These are phyloP conservation scores for Drosophila athabasca DNA, from an alignment of 1,140 invertebrate species.

Conservation along the genomic window DNA sequence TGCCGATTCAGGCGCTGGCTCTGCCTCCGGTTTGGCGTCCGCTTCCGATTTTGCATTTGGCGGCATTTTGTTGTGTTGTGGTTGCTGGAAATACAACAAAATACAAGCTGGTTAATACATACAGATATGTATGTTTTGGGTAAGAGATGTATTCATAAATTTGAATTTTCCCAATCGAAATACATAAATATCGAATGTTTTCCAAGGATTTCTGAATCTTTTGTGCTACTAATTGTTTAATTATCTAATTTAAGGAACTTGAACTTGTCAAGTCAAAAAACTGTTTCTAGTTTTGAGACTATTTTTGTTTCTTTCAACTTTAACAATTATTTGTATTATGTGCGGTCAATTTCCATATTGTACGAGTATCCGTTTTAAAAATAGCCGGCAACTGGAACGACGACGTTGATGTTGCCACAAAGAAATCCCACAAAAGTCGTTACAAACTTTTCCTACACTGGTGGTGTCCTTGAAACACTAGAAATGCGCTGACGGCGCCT, in stretches of 20 bases:
- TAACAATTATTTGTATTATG: not conserved
- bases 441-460: constrained; percentile 42
- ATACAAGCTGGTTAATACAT: not conserved
- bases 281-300: no score
- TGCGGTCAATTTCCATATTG: constrained; percentile 20
- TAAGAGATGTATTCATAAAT: no score
- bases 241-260: no score
- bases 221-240: no score
- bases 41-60: constrained; percentile 74
- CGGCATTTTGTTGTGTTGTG: constrained; percentile 75
- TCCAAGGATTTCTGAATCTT: no score
- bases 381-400: constrained; percentile 16
- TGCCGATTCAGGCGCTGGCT: constrained; percentile 65
- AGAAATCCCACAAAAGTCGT: constrained; percentile 64
- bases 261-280: no score
- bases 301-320: not conserved
- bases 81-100: constrained; percentile 18
- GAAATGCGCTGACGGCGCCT: constrained; percentile 61
- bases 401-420: constrained; percentile 8
- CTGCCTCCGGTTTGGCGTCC: constrained; percentile 59
- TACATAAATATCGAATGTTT: no score
- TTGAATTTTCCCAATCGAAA: no score
- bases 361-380: constrained; percentile 42
- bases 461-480: constrained; percentile 72
- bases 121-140: not conserved